Conservation (phyloP, 2,113 vertebrate species). For the Pycnonotus jocosus region DNA sequence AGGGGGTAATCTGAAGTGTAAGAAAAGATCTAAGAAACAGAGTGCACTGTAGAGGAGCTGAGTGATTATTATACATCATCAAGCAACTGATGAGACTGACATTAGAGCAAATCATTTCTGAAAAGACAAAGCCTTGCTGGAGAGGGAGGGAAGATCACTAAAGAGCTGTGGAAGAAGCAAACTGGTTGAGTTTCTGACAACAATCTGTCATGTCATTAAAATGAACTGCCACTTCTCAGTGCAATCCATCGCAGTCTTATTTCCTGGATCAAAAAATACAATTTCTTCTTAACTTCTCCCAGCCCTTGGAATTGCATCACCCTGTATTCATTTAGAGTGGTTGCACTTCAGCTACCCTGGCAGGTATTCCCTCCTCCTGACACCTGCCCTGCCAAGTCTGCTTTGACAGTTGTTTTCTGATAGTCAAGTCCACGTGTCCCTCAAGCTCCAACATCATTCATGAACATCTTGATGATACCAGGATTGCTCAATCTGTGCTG, state of each 20-base stretch:
- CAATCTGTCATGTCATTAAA: neutral
- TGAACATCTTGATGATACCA: neutral
- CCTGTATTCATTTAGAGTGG: neutral
- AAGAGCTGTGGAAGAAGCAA: neutral
- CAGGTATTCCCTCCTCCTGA: neutral
- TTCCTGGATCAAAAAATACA: neutral
- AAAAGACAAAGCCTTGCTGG: neutral
- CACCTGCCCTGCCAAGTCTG: neutral
- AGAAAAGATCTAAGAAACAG: neutral
- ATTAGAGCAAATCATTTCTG: neutral
- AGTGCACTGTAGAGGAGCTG: neutral
- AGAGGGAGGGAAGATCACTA: neutral
- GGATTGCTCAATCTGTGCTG: neutral
- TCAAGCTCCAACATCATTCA: neutral
- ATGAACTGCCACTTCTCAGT: neutral
- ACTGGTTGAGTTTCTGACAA: neutral
- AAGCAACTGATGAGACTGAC: neutral
- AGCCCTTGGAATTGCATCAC: neutral
- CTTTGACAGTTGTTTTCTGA: neutral
- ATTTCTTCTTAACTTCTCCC: neutral
- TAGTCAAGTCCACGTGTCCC: neutral
- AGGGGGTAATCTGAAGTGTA: neutral
- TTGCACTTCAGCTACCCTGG: neutral
- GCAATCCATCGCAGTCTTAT: neutral
- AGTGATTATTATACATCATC: neutral